phyloP scores from a whole-genome alignment of 2,888 invertebrate genomes.

The Pyrgus malvae region DNA sequence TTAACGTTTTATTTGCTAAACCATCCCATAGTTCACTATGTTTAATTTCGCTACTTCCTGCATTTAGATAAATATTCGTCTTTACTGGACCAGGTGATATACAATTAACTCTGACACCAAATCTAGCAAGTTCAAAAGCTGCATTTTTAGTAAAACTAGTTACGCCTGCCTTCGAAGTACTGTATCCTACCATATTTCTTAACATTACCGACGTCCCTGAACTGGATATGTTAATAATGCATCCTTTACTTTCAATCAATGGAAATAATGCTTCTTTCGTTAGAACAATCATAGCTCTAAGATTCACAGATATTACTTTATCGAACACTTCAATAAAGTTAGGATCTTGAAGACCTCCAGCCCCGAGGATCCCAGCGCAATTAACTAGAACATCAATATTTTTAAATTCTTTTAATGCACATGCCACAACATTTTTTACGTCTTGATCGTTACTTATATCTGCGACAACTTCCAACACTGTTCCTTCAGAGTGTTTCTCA shows the following conservation, averaged over 20 bases:
- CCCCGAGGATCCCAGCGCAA: slow-evolving; percentile 29
- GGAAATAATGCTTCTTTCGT: slow-evolving; percentile 29
- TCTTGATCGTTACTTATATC: slow-evolving; percentile 33
- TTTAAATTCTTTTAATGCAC: slow-evolving; percentile 28
- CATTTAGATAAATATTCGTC: slow-evolving; percentile 53
- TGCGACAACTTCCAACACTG: slow-evolving; percentile 27
- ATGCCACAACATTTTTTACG: slow-evolving; percentile 22
- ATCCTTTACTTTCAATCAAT: slow-evolving; percentile 33
- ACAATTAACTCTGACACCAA: slow-evolving; percentile 32
- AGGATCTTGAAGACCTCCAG: slow-evolving; percentile 3
- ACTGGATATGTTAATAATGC: slow-evolving; percentile 37
- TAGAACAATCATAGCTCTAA: slow-evolving; percentile 28
- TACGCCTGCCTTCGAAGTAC: slow-evolving; percentile 31
- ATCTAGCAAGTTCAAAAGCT: slow-evolving; percentile 29
- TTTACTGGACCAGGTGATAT: slow-evolving; percentile 84
- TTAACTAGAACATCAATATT: slow-evolving; percentile 34
- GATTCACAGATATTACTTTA: slow-evolving; percentile 25
- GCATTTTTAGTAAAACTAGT: slow-evolving; percentile 31
- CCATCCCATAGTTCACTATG: slow-evolving; percentile 13
- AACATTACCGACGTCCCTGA: neutral
- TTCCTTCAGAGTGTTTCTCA: slow-evolving; percentile 6
- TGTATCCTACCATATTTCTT: slow-evolving; percentile 14
- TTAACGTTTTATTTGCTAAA: slow-evolving; percentile 18
- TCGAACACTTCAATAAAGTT: slow-evolving; percentile 27
- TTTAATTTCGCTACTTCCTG: slow-evolving; percentile 79